Conservation (phyloP, 2,888 invertebrate genomes). For the Agrotis segetum region DNA sequence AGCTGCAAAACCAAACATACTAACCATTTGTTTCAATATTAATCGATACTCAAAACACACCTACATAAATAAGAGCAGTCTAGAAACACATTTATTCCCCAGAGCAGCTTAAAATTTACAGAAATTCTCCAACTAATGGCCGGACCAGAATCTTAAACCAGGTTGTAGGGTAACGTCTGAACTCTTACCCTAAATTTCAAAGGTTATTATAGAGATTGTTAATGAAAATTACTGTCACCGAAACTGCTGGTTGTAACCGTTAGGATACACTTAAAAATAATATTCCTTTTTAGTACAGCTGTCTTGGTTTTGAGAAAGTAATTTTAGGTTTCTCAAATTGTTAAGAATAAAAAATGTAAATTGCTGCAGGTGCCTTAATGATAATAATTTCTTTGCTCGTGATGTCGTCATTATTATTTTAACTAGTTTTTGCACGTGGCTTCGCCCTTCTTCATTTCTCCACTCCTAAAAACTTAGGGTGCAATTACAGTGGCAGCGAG, state of each 20-base stretch:
- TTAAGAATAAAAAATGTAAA: no score
- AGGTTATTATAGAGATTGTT: conserved; percentile 17
- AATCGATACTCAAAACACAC: neutral
- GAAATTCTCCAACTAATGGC: conserved; percentile 16
- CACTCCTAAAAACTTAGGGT: no score
- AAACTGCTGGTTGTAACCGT: conserved; percentile 17
- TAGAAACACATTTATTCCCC: neutral
- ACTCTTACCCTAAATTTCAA: conserved; percentile 35
- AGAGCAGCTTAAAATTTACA: neutral
- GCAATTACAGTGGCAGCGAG: no score
- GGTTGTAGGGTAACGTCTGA: conserved; percentile 24
- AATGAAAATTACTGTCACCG: conserved; percentile 25
- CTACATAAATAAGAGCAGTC: no score
- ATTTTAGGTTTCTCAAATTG: conserved; percentile 1
- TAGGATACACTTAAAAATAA: conserved; percentile 27
- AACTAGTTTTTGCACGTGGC: no score
- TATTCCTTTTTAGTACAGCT: neutral
- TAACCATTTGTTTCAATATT: no score
- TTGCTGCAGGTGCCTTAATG: no score
- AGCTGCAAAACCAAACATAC: no score
- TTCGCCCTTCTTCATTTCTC: no score
- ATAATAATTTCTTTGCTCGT: no score
- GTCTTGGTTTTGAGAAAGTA: conserved; percentile 13
- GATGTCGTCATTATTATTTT: no score
- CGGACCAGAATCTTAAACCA: conserved; percentile 6